Evolutionary conservation across 2,888 invertebrate genomes (phyloP).

Genomic region (Tenthredo amoena): DNA sequence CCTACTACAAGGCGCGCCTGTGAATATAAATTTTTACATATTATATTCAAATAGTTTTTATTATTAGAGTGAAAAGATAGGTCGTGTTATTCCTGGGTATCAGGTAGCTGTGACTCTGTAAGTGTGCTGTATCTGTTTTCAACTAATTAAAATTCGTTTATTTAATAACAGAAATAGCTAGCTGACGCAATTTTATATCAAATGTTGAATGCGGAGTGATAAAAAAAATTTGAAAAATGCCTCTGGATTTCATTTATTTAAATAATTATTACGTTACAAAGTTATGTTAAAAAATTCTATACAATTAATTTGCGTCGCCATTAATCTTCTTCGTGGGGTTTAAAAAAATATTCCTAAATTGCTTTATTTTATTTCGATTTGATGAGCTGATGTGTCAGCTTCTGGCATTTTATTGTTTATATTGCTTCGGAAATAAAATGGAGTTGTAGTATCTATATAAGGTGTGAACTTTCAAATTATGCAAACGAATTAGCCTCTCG

Average conservation of each 20-base stretch:
- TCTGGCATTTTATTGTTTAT: neutral
- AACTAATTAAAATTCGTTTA: neutral
- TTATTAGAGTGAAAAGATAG: neutral
- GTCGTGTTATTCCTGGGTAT: neutral
- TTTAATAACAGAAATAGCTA: neutral
- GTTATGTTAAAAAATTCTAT: neutral
- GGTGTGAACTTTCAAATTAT: conserved; percentile 21
- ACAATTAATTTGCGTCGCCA: neutral
- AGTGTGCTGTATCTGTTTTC: neutral
- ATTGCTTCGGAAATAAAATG: neutral
- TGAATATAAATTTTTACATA: neutral
- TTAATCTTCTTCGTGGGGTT: neutral
- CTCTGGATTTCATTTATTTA: neutral
- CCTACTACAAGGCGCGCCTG: conserved; percentile 23
- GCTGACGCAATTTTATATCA: neutral
- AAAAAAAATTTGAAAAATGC: neutral
- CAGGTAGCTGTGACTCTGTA: neutral
- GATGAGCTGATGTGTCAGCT: neutral
- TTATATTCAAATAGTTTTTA: neutral
- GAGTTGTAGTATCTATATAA: neutral
- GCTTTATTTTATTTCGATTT: neutral
- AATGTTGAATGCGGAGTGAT: neutral
- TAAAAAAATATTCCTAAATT: neutral
- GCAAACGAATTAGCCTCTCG: conserved; percentile 18
- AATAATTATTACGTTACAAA: neutral